Evolutionary conservation across 2,113 vertebrate species (phyloP).

Genomic region (Hyaena hyaena): DNA sequence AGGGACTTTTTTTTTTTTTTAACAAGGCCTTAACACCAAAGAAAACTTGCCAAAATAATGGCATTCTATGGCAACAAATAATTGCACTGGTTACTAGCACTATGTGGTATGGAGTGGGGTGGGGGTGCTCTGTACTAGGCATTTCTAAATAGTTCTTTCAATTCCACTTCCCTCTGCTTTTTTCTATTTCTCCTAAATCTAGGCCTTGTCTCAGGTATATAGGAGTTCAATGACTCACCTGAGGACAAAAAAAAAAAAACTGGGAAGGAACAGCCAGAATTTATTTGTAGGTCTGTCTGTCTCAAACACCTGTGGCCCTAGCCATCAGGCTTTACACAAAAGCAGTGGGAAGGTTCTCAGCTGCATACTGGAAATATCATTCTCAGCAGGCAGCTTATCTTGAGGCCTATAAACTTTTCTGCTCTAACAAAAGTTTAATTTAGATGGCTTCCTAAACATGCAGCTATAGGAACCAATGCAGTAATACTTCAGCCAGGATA

Average conservation of each 20-base stretch:
- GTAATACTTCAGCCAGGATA: not conserved
- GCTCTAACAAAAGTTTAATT: not conserved
- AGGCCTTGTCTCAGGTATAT: not conserved
- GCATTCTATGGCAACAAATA: not conserved
- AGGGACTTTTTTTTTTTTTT: not conserved
- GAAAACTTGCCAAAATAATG: not conserved
- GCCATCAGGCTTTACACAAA: not conserved
- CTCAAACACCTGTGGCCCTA: not conserved
- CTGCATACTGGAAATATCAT: not conserved
- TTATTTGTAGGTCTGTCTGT: not conserved
- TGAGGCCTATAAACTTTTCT: not conserved
- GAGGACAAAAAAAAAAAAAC: not conserved
- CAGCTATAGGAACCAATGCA: not conserved
- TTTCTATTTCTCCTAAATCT: not conserved
- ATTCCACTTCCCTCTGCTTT: not conserved
- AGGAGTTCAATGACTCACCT: not conserved
- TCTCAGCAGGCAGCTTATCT: not conserved
- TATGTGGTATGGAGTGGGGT: not conserved
- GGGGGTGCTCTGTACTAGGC: not conserved
- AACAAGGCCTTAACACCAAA: not conserved
- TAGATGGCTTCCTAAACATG: constrained; percentile 22
- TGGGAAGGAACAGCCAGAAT: not conserved
- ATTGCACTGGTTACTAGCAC: not conserved
- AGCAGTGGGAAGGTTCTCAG: not conserved
- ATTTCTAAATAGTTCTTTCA: constrained; percentile 24